phyloP scores from a whole-genome alignment of 2,797 vertebrate species.

The Chelmon rostratus region DNA sequence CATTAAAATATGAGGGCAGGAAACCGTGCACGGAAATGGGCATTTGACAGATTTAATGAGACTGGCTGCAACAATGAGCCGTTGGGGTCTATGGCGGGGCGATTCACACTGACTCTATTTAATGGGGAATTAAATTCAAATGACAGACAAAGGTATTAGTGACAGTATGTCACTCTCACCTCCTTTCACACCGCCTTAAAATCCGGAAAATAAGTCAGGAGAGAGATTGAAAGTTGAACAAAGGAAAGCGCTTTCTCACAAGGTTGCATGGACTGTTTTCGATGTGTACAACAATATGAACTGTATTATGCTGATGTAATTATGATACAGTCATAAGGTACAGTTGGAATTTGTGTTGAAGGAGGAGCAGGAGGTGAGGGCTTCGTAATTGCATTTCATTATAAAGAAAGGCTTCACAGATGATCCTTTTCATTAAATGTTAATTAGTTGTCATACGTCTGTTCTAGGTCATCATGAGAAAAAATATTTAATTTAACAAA shows the following conservation, averaged over 20 bases:
- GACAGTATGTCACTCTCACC: conserved; percentile 61
- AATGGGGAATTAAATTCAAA: conserved; percentile 82
- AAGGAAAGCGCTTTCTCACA: conserved; percentile 24
- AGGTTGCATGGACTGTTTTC: conserved; percentile 27
- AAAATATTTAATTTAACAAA: conserved; percentile 28
- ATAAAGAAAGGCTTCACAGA: conserved; percentile 28
- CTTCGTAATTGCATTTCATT: conserved; percentile 44
- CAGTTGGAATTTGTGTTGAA: conserved; percentile 1
- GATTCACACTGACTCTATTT: conserved; percentile 79
- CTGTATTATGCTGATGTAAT: conserved; percentile 17
- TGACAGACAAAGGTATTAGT: conserved; percentile 73
- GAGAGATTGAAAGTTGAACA: conserved; percentile 49
- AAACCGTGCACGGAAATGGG: conserved; percentile 66
- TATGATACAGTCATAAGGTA: conserved; percentile 23
- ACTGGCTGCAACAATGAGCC: conserved; percentile 73
- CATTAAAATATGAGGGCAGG: conserved; percentile 78
- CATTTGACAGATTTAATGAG: conserved; percentile 85
- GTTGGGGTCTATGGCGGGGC: conserved; percentile 61
- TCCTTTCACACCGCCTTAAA: conserved; percentile 48
- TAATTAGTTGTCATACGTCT: conserved; percentile 65
- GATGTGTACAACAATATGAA: conserved; percentile 16
- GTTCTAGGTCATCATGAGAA: conserved; percentile 23
- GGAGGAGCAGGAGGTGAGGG: neutral
- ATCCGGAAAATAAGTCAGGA: conserved; percentile 42
- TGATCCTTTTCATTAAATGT: conserved; percentile 64